Evolutionary conservation across 2,888 invertebrate species (phyloP), one percentile per base, ranked within the genome.

Genomic region (Pristionchus arcanus): DNA sequence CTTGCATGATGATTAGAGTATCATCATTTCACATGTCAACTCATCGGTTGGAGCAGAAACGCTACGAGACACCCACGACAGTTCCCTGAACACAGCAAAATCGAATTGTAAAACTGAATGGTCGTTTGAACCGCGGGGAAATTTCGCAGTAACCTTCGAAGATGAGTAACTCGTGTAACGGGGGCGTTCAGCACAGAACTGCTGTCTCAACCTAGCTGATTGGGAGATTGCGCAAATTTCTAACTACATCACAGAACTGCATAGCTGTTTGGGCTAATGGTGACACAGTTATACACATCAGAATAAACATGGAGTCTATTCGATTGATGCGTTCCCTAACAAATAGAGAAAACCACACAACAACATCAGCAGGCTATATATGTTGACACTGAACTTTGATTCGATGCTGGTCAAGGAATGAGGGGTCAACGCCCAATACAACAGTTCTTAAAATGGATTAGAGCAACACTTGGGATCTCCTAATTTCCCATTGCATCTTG

Each of bases 91-190:
- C 42, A 49, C 42, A 25, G 19, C 71, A 34, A 19, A 71, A 71
- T 19, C 77, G 25, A 81, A n/a, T n/a, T 28, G 49, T 28, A 28
- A 53, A 28, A 49, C 81, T 81, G 81, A 81, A 37, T 42, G 31
- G 42, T 25, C 42, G 74, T 31, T 42, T 63, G 63, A 63, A 63
- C 63, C n/a, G 63, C 63, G 59, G 59, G 59, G 42, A 49, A 19
- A 59, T 66, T 2, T 25, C 15, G 68, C 68, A 71, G 31, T 31
- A 21, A 74, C 74, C 37, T 74, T 74, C 74, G 37, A 74, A 74
- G 74, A 74, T 74, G 74, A 74, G 74, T 37, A 42, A 74, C 37
- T 74, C 74, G 3, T 74, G 74, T 74, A 21, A 74, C 74, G 5
- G 21, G 21, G 74, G 2, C 25, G 74, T 34, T 74, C 74, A 74